A percentile compares a stretch with the other conserved stretches of the same genome.
These are phyloP conservation scores for Lytechinus variegatus DNA, from an alignment of 35 echinoderm and acorn worm genomes.

Conservation along the genomic window DNA sequence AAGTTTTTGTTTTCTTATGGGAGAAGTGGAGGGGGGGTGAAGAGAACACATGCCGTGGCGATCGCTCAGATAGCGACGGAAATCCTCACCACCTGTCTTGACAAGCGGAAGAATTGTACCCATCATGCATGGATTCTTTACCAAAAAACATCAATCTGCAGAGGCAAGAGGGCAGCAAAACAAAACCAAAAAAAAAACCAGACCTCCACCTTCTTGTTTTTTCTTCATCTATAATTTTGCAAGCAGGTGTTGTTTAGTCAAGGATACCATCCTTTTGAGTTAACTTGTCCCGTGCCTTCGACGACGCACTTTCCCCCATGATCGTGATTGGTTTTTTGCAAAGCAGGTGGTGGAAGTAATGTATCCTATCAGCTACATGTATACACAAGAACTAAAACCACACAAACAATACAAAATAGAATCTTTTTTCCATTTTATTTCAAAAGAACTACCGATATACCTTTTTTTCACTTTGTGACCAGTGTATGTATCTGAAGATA, in stretches of 20 bases:
- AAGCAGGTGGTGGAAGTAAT: background rate
- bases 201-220: background rate
- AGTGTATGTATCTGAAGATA: too few relatives aligned
- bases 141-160: background rate
- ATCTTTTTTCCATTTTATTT: too few relatives aligned
- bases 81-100: background rate
- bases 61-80: background rate
- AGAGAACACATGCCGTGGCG: background rate
- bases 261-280: background rate
- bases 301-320: background rate
- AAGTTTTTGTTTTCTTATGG: too few relatives aligned
- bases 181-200: background rate
- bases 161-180: background rate
- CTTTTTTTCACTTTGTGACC: too few relatives aligned
- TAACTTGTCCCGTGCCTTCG: background rate
- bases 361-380: too few relatives aligned
- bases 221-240: slow-evolving; percentile 7
- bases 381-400: too few relatives aligned
- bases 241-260: background rate
- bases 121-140: background rate
- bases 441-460: too few relatives aligned
- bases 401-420: too few relatives aligned
- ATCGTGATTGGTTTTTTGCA: background rate
- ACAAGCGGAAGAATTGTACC: background rate
- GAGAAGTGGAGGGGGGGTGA: too few relatives aligned